A percentile compares a stretch with the other conserved stretches of the same genome.
Evolutionary conservation across 2,888 invertebrate genomes (phyloP).

Genomic region (Thymelicus acteon): DNA sequence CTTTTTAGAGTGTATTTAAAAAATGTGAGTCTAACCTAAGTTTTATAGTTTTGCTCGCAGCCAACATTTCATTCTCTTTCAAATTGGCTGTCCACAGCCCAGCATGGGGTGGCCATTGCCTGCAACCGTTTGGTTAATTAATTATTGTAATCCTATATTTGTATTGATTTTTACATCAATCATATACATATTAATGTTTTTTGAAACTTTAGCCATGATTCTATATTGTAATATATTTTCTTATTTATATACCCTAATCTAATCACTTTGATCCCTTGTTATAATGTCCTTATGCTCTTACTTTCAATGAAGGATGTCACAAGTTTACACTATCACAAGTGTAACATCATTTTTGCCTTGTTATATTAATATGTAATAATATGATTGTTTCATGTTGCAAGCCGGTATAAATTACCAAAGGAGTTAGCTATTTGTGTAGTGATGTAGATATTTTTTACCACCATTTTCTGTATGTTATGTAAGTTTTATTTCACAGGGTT

Average conservation of each 20-base stretch:
- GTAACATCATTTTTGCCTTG: constrained; percentile 59
- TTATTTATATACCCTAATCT: constrained; percentile 37
- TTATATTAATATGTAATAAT: constrained; percentile 66
- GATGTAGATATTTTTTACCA: constrained; percentile 68
- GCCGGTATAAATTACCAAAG: constrained; percentile 83
- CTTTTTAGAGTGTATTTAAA: constrained; percentile 11
- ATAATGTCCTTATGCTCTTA: constrained; percentile 15
- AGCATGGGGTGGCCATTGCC: background rate
- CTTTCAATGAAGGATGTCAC: constrained; percentile 48
- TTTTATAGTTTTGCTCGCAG: background rate
- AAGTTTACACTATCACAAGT: constrained; percentile 56
- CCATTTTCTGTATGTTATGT: constrained; percentile 49
- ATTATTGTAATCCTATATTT: background rate
- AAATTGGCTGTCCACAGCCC: background rate
- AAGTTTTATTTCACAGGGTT: constrained; percentile 55
- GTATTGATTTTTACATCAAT: constrained; percentile 6
- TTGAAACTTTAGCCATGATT: too few relatives aligned
- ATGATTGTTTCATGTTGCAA: constrained; percentile 70
- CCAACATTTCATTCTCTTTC: too few relatives aligned
- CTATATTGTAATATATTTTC: constrained; percentile 30
- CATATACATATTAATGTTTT: background rate
- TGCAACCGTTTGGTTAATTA: background rate
- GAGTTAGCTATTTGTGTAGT: constrained; percentile 77
- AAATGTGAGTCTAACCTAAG: background rate
- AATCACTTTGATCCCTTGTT: constrained; percentile 9